A percentile compares a stretch with the other conserved stretches of the same genome.
Conservation (phyloP, 2,113 vertebrate genomes). For the Nanorana parkeri region DNA sequence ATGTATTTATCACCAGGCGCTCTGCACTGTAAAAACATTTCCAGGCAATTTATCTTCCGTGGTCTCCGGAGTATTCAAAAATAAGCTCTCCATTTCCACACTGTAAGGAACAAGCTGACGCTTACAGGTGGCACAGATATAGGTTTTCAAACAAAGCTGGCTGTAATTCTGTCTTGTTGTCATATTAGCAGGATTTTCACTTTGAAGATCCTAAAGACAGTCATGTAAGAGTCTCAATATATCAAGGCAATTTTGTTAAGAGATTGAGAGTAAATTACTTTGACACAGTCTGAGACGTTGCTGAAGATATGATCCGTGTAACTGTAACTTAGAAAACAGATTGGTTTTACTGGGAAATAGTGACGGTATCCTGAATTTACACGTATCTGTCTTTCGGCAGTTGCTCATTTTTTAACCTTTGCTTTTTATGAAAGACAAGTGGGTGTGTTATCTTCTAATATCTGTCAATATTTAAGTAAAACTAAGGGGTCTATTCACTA, state of each 20-base stretch:
- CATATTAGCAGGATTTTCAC: constrained; percentile 47
- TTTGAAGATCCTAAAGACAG: constrained; percentile 43
- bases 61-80: constrained; percentile 53
- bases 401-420: too few relatives aligned
- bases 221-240: constrained; percentile 32
- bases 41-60: constrained; percentile 54
- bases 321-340: not conserved
- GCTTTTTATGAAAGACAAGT: too few relatives aligned
- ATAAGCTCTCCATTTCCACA: constrained; percentile 52
- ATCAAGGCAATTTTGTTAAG: constrained; percentile 28
- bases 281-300: not conserved
- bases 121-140: constrained; percentile 51
- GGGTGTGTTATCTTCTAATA: too few relatives aligned
- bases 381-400: too few relatives aligned
- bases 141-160: constrained; percentile 42
- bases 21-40: constrained; percentile 53
- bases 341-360: not conserved
- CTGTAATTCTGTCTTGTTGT: constrained; percentile 41
- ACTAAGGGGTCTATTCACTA: too few relatives aligned
- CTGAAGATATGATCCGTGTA: constrained; percentile 3
- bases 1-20: constrained; percentile 51
- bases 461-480: too few relatives aligned
- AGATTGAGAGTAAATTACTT: constrained; percentile 37
- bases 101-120: constrained; percentile 41
- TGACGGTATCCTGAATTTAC: not conserved